Base-by-base conservation (phyloP, 2,113 vertebrate genomes). In the Mormoops blainvillei region DNA sequence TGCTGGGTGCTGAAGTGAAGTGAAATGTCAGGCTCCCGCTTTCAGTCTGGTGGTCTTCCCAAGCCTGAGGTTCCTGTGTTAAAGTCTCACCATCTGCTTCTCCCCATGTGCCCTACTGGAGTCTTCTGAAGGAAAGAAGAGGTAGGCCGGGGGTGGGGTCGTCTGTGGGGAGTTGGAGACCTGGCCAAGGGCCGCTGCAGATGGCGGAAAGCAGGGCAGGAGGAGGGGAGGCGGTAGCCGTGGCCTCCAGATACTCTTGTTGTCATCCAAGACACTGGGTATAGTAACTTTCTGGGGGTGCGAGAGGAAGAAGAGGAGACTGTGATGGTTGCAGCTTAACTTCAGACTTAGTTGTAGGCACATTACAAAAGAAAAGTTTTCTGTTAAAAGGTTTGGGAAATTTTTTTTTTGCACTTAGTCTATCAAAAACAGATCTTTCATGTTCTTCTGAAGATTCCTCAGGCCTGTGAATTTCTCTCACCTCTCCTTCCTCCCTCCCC, bases 371-470 rank as follows among this genome's bases (percentile, higher is more conserved):
- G 56, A 80, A 58, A 80, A 5, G 5, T 10, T 52, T 56, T 91
- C 22, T 58, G 22, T 36, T 54, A 67, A 88, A 91, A 88, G 18
- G 1, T 50, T 81, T 63, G 65, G 89, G 58, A 76, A 81, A 16
- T 24, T 12, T 67, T 50, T 77, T 77, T 73, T 61, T 41, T n/a
- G 76, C 36, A 28, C 15, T 87, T 6, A 22, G 14, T 56, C 5
- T 61, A 4, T 38, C 28, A 14, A 13, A 92, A 76, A 33, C 18
- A 63, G 4, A 9, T 31, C 36, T 88, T 45, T 33, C 38, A 93
- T 84, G n/a, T 96, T 50, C 86, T 77, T 65, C 91, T 97, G 41
- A 95, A 94, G 31, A 82, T 86, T 96, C 92, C 4, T 58, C 22
- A 15, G 43, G n/a, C 74, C 94, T 93, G 91, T 97, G 94, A 96